Percentiles rank a stretch among this genome's conserved stretches.
Evolutionary conservation across 2,797 vertebrate species (phyloP).

Genomic region (Neopelma chrysocephalum): DNA sequence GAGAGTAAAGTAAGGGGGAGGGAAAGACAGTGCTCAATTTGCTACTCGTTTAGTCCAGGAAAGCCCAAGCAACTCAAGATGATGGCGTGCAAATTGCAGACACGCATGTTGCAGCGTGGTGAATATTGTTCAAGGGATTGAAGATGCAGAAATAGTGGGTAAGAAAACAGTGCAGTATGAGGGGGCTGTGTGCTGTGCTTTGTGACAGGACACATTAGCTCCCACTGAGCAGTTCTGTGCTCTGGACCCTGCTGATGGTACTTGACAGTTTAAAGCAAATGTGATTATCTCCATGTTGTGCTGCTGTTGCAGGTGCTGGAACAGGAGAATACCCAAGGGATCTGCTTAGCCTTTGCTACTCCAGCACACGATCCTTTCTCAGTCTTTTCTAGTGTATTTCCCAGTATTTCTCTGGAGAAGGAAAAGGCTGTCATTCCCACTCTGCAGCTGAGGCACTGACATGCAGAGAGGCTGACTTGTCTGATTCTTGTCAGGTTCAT

Average conservation of each 20-base stretch:
- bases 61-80: neutral
- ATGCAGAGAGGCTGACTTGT: neutral
- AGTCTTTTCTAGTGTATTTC: neutral
- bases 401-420: neutral
- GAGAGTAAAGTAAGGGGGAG: neutral
- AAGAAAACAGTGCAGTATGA: neutral
- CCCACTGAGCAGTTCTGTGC: neutral
- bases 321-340: neutral
- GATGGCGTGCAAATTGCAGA: rapidly evolving
- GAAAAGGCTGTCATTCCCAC: neutral
- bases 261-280: neutral
- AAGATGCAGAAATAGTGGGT: neutral
- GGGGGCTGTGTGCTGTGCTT: neutral
- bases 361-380: neutral
- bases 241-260: neutral
- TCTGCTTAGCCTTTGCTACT: neutral
- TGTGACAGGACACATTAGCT: neutral
- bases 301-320: neutral
- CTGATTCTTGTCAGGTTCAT: too few species aligned
- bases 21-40: neutral
- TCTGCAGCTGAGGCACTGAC: neutral
- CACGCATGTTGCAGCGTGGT: rapidly evolving
- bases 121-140: neutral
- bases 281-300: neutral
- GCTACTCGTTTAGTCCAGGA: neutral